Base-by-base conservation (phyloP, 2,797 vertebrate genomes). In the Tolypeutes matacus region DNA sequence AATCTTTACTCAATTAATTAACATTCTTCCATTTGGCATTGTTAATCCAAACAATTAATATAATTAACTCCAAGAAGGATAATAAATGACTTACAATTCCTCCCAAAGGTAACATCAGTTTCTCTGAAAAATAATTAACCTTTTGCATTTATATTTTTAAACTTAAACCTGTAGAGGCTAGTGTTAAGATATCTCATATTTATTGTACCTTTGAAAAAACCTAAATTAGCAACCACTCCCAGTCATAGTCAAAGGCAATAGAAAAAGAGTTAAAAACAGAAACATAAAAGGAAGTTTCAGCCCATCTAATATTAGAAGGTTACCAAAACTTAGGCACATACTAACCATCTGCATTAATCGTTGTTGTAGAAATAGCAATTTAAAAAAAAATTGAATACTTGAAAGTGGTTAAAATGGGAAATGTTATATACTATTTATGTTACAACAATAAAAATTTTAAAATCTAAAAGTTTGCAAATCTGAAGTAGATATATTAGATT, bases 1-100 rank as follows among this genome's bases (percentile, higher is more conserved):
- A 84, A 29, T 20, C 12, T 10, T 56, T 94, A 91, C 77, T 96
- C 46, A 85, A 90, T 94, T 94, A 89, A 95, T 94, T 85, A 87
- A 92, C 13, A 67, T 53, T 86, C 34, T 95, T 89, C 46, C 23
- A 64, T 85, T 80, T 95, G 88, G 11, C 51, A 91, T 82, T 95
- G 31, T 49, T 86, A 94, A 91, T 78, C 9, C 23, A 81, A 95
- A 46, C 13, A 95, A 93, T 81, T 93, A 93, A 93, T 70, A 58
- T 65, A 88, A 91, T 89, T 94, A 93, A 95, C 31, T 96, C 46
- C 9, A 89, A 62, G 56, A 92, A 83, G 42, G 18, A 83, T 70
- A 95, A 76, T 73, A 96, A 85, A 92, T 92, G 83, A n/a, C 29
- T 86, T 93, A 80, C 8, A 93, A 51, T 80, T 96, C 70, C 7